Base-by-base conservation (phyloP, 2,888 invertebrate species). In the Eupithecia tripunctaria region DNA sequence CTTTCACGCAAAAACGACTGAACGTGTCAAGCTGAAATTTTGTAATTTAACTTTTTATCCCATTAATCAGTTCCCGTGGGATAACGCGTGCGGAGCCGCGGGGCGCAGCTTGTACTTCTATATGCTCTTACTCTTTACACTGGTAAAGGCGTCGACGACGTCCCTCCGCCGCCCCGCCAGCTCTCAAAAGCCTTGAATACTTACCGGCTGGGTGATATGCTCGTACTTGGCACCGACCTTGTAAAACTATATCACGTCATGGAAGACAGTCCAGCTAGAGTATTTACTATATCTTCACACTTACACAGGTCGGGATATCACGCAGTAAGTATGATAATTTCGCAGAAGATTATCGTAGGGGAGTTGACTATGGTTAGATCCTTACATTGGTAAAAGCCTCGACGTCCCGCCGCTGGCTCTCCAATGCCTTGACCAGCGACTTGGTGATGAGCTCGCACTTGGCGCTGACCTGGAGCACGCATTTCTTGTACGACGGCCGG, bases 371-470 rank as follows among this genome's bases (percentile, higher is more conserved):
- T 32, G 14, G 38, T 38, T 41, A 15, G 0, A 41, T 41, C 41
- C 69, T 75, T 77, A 90, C 90, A 82, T 88, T 79, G 25, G 83
- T 87, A 21, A 91, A 82, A 36, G 82, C 81, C 2, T 69, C 68
- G 1, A 91, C 85, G 38, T 88, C 84, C 3, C 77, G 73, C 56
- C 85, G 82, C 69, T 88, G 84, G 5, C 72, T 77, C 76, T 91
- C 88, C 43, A 90, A 74, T 0, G 84, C 75, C 0, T 77, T 80
- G 8, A 89, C 84, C 1, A 90, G 76, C 27, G 81, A 84, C 74
- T 91, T 91, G 10, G 88, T 86, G 62, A 89, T 85, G n/a, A 75
- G 25, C 60, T 86, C 80, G 73, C 85, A 86, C 62, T 86, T 84
- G 25, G 71, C 83, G 73, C 82, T 86, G n/a, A 88, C 82, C 18